These are phyloP conservation scores for Lasioglossum zephyrum DNA, from an alignment of 2,888 invertebrate genomes.

Conservation along the genomic window DNA sequence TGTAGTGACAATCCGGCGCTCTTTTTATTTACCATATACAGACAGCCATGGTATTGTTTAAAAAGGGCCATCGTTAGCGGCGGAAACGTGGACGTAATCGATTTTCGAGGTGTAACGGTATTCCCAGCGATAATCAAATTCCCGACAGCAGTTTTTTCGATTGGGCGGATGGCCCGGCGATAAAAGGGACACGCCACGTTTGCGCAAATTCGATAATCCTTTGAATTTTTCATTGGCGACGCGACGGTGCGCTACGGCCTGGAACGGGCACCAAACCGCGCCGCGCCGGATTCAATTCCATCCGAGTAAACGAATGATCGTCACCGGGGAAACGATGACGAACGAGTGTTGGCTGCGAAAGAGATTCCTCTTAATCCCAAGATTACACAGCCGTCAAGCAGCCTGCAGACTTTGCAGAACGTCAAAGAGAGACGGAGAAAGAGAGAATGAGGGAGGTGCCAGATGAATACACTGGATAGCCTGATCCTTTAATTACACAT, in stretches of 20 bases:
- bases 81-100: constrained; percentile 26
- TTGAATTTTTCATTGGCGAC: constrained; percentile 24
- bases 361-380: constrained; percentile 15
- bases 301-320: constrained; percentile 14
- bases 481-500: constrained; percentile 14
- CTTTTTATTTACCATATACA: not conserved
- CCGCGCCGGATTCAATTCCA: not conserved
- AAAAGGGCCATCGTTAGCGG: constrained; percentile 16
- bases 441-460: not conserved
- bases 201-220: constrained; percentile 32
- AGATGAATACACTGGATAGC: constrained; percentile 17
- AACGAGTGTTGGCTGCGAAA: not conserved
- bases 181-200: constrained; percentile 32
- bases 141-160: constrained; percentile 37
- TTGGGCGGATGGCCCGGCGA: not conserved
- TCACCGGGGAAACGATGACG: constrained; percentile 3
- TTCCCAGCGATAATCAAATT: constrained; percentile 45
- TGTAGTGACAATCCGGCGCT: not conserved
- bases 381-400: constrained; percentile 8
- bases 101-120: constrained; percentile 44
- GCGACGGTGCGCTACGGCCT: not conserved
- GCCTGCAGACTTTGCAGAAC: not conserved
- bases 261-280: not conserved
- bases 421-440: not conserved
- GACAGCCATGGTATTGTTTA: constrained; percentile 32